Conservation (phyloP, 1,140 invertebrate genomes). For the Papilio dardanus region DNA sequence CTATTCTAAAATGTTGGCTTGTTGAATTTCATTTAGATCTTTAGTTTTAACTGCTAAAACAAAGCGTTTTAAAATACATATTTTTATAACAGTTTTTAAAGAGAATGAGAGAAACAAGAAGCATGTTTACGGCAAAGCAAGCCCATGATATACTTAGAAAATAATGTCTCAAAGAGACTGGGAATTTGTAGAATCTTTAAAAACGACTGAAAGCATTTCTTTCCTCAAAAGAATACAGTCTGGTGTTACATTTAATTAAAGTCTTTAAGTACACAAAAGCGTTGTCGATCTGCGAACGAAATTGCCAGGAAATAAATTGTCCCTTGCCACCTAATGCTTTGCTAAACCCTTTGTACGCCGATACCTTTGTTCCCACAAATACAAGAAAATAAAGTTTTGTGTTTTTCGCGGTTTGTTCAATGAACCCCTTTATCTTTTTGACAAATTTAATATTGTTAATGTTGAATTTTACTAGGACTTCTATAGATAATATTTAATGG, state of each 20-base stretch:
- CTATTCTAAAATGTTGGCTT: background rate
- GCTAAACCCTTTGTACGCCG: constrained; percentile 12
- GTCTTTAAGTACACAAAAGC: constrained; percentile 15
- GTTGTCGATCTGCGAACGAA: constrained; percentile 20
- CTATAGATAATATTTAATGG: too few relatives aligned
- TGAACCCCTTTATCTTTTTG: constrained; percentile 10
- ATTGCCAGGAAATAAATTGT: constrained; percentile 27
- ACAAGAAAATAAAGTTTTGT: constrained; percentile 4
- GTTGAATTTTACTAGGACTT: background rate
- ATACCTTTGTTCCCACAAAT: constrained; percentile 18
- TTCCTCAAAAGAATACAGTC: background rate
- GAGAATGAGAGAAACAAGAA: too few relatives aligned
- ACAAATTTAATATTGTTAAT: background rate
- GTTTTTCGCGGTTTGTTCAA: constrained; percentile 5
- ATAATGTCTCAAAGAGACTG: too few relatives aligned
- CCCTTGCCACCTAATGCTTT: constrained; percentile 8
- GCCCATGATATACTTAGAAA: too few relatives aligned
- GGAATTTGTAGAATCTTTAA: too few relatives aligned
- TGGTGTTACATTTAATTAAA: constrained; percentile 23
- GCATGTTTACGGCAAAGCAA: too few relatives aligned
- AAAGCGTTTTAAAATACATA: too few relatives aligned
- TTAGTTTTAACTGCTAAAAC: too few relatives aligned
- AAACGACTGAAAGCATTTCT: background rate
- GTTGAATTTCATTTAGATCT: too few relatives aligned
- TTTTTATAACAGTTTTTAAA: too few relatives aligned